Percentiles rank a stretch among this genome's conserved stretches.
These are phyloP conservation scores for Euglossa dilemma DNA, from an alignment of 1,140 invertebrate species.

Conservation along the genomic window DNA sequence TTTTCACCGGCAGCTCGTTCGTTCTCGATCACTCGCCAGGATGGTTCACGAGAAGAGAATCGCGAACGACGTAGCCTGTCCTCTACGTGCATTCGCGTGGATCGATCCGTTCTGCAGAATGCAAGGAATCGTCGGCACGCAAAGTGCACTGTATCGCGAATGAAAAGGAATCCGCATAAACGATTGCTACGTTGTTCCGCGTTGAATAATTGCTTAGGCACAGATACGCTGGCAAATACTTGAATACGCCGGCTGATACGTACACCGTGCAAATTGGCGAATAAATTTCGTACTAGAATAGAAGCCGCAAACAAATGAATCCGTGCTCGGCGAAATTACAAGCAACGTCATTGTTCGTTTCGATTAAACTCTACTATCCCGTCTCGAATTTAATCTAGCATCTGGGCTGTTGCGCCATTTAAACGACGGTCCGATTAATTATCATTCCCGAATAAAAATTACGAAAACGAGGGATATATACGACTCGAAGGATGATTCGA, in stretches of 20 bases:
- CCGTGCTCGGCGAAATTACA: background rate
- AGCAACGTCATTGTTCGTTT: background rate
- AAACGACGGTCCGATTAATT: background rate
- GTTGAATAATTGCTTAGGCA: conserved; percentile 31
- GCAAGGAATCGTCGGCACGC: conserved; percentile 25
- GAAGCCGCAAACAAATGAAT: conserved; percentile 4
- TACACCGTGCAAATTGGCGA: background rate
- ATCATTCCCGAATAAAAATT: no score
- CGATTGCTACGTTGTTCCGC: conserved; percentile 14
- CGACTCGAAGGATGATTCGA: no score
- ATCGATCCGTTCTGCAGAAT: conserved; percentile 27
- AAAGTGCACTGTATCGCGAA: conserved; percentile 13
- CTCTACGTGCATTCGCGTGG: conserved; percentile 2
- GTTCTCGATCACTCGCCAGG: no score
- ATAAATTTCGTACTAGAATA: conserved; percentile 20
- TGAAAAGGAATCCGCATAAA: conserved; percentile 31
- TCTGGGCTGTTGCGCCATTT: background rate
- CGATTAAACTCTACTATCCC: background rate
- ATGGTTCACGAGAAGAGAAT: background rate
- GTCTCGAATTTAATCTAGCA: background rate
- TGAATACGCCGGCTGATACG: conserved; percentile 1
- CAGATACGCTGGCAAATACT: conserved; percentile 4
- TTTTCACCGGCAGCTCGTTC: background rate
- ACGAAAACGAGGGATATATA: no score
- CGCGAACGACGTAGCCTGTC: background rate